Evolutionary conservation across 2,888 invertebrate species (phyloP), one percentile per base, ranked within the genome.

Genomic region (Pristionchus exspectatus): DNA sequence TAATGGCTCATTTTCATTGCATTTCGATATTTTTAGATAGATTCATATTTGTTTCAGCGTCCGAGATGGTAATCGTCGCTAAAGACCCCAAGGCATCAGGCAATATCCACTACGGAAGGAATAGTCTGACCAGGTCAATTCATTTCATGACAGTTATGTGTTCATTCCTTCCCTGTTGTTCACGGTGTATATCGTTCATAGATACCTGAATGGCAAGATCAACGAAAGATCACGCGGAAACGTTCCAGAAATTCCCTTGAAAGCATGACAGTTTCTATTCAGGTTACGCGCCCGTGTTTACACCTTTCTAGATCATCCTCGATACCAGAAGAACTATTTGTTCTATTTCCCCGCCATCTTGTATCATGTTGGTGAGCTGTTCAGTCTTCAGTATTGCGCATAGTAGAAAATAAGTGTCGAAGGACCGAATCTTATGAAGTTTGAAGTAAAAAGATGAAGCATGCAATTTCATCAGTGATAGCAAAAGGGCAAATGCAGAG

Each of bases 241-340:
- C n/a, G n/a, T n/a, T n/a, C n/a, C n/a, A n/a, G n/a, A n/a, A n/a
- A n/a, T n/a, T n/a, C n/a, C n/a, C n/a, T n/a, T n/a, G n/a, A n/a
- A n/a, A n/a, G n/a, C n/a, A n/a, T n/a, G n/a, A n/a, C n/a, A 10
- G 12, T 33, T 72, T 33, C 21, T 2, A 59, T 56, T 30, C 56
- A 88, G 87, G n/a, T 33, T 54, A 0, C 72, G 72, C 0, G 54
- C 74, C 0, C 74, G 54, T 27, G 56, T 74, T 56, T 88, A 88
- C 56, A 72, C 56, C 21, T 88, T 88, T 30, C 74, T 88, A 33
- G 87, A 88, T 21, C 87, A 88, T 56, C 87, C 87, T 7, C 54
- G 87, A 30, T 74, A 56, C 16, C 54, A 56, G 50, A 33, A 38
- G 44, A 72, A 88, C 72, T 63, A 63, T n/a, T 74, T 18, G 54